These are phyloP conservation scores for Lepidurus apus DNA, from an alignment of 1,140 invertebrate genomes.

Conservation along the genomic window DNA sequence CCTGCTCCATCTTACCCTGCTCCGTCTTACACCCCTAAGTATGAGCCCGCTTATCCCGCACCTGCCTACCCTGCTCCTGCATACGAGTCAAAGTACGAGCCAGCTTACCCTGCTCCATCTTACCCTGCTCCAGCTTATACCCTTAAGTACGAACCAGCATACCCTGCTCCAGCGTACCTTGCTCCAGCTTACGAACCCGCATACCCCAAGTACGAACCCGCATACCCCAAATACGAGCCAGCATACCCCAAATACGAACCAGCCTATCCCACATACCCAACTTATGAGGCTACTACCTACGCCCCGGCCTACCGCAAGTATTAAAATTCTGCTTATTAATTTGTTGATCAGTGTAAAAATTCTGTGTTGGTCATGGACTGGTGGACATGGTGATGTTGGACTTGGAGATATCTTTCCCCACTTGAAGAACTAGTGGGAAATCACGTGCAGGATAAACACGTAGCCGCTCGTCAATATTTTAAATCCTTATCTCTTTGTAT, in stretches of 20 bases:
- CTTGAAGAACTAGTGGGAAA: neutral
- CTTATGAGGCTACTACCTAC: too few species aligned
- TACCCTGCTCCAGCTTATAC: too few species aligned
- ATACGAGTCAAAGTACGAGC: neutral
- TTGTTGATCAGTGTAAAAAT: too few species aligned
- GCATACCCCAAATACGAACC: neutral
- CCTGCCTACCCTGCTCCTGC: neutral
- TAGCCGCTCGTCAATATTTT: too few species aligned
- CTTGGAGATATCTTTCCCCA: neutral
- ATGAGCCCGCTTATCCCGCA: neutral
- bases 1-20: neutral
- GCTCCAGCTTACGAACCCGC: neutral
- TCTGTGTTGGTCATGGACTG: too few species aligned
- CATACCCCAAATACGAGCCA: neutral
- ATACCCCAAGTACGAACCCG: too few species aligned
- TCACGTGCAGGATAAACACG: neutral
- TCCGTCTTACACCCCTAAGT: too few species aligned
- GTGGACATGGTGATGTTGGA: too few species aligned
- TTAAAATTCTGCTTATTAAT: too few species aligned
- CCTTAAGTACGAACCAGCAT: neutral
- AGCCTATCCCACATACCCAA: too few species aligned
- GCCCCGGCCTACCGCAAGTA: too few species aligned
- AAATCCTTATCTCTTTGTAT: neutral
- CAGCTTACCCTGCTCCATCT: neutral
- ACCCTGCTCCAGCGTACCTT: neutral